Conservation (phyloP, 2,113 vertebrate species). For the Rhinolophus sinicus region DNA sequence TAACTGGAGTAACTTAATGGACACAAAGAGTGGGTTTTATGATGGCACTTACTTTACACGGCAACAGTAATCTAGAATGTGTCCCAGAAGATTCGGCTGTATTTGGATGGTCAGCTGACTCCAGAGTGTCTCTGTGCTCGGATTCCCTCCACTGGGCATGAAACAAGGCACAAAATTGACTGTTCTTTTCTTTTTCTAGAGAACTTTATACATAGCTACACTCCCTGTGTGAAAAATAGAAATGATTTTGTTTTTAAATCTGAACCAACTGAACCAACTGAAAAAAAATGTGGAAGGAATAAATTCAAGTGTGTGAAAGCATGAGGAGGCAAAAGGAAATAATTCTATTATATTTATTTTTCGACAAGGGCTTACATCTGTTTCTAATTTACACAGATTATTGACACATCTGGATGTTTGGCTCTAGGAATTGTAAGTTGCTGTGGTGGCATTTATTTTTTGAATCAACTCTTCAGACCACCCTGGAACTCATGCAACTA, state of each 20-base stretch:
- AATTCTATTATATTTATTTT: slow-evolving; percentile 89
- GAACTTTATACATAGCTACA: slow-evolving; percentile 12
- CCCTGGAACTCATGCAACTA: slow-evolving; percentile 87
- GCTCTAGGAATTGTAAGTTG: slow-evolving; percentile 87
- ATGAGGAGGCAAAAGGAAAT: slow-evolving; percentile 87
- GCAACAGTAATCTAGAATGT: background rate
- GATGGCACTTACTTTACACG: background rate
- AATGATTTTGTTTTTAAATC: slow-evolving; percentile 62
- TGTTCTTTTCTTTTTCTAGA: slow-evolving; percentile 26
- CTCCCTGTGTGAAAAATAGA: slow-evolving; percentile 50
- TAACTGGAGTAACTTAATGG: background rate
- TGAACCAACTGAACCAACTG: slow-evolving; percentile 36
- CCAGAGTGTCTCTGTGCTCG: background rate
- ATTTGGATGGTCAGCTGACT: background rate
- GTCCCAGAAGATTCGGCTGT: background rate
- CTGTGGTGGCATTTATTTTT: slow-evolving; percentile 90
- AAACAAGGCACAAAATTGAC: slow-evolving; percentile 27
- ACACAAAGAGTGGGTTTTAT: background rate
- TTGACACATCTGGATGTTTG: slow-evolving; percentile 92
- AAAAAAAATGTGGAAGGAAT: slow-evolving; percentile 84
- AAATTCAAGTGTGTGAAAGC: slow-evolving; percentile 84
- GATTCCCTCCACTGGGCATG: slow-evolving; percentile 37
- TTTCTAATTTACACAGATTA: slow-evolving; percentile 90
- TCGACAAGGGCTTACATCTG: slow-evolving; percentile 89
- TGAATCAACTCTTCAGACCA: slow-evolving; percentile 89